Base-by-base conservation (phyloP, 2,797 vertebrate genomes). In the Distichodus sexfasciatus region DNA sequence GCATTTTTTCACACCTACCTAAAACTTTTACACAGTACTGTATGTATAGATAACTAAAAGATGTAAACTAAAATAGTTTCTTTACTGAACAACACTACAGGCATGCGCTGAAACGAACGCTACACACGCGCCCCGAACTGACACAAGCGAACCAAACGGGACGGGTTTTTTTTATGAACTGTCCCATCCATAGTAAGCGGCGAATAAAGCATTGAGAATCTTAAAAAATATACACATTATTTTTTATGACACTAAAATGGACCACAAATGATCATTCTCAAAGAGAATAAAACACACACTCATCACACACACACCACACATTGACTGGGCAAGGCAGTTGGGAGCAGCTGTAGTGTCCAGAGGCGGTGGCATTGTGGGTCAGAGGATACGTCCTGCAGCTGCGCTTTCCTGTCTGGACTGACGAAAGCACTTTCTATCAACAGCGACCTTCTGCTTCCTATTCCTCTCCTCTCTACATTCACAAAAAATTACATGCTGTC, bases 361-460 rank as follows among this genome's bases (percentile, higher is more conserved):
- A 79, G 77, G 76, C 80, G 66, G 59, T 79, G 78, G 76, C 87
- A 81, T 81, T 87, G 75, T 74, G 81, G 80, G 87, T 85, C 85
- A 86, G 77, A 85, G 83, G 84, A 89, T 84, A 87, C 74, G 78
- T 86, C 79, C 83, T 82, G 82, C 89, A 91, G 90, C 88, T 90
- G 90, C 83, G 84, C 81, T 84, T 91, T 91, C 87, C 90, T 85
- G 85, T 88, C 85, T 72, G 57, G 69, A 78, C 76, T 85, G 87
- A 87, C 72, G 76, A 90, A 88, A 88, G 84, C 80, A 82, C 76
- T 78, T 74, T 85, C 76, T 84, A 82, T 87, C 85, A 85, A 70
- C 78, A 78, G 77, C 80, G 73, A 63, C 80, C 81, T 81, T 77
- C 78, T 82, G 80, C 75, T 69, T 58, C 82, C 77, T 81, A 78